Conservation (phyloP, 2,888 invertebrate genomes). For the Lordiphosa andalusiaca region DNA sequence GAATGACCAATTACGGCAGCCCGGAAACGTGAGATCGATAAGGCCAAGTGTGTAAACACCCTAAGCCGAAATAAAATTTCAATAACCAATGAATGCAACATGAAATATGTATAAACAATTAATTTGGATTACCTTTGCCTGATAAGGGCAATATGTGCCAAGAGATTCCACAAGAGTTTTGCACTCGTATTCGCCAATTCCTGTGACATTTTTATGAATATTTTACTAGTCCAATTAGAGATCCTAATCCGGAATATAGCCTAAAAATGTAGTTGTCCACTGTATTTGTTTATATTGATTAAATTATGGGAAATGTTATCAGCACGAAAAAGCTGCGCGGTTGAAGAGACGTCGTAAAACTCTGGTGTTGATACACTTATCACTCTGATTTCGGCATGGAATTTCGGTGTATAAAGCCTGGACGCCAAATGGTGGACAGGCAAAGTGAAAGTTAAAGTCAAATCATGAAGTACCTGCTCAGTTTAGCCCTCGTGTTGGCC, state of each 20-base stretch:
- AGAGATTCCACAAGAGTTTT: conserved; percentile 1
- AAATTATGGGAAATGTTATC: conserved; percentile 7
- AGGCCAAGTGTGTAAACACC: too few species aligned
- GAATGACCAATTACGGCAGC: too few species aligned
- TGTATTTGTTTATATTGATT: conserved; percentile 3
- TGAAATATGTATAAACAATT: neutral
- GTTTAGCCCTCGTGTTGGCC: conserved; percentile 45
- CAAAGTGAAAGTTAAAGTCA: conserved; percentile 51
- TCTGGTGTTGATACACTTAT: conserved; percentile 25
- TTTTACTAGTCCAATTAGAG: conserved; percentile 34
- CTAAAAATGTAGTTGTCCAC: conserved; percentile 10
- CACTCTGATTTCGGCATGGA: neutral
- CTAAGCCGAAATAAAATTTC: too few species aligned
- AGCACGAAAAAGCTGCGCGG: conserved; percentile 13
- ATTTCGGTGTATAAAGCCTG: conserved; percentile 19
- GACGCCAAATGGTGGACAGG: conserved; percentile 21
- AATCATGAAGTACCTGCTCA: conserved; percentile 51
- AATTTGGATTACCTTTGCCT: neutral
- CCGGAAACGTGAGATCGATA: too few species aligned
- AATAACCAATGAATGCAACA: conserved; percentile 2
- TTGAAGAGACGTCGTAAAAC: conserved; percentile 55
- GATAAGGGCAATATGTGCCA: conserved; percentile 3
- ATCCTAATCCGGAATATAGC: conserved; percentile 40
- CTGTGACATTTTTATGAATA: conserved; percentile 41
- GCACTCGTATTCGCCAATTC: conserved; percentile 4